These are phyloP conservation scores for Neomorphus geoffroyi DNA, from an alignment of 2,797 vertebrate genomes.

Conservation along the genomic window DNA sequence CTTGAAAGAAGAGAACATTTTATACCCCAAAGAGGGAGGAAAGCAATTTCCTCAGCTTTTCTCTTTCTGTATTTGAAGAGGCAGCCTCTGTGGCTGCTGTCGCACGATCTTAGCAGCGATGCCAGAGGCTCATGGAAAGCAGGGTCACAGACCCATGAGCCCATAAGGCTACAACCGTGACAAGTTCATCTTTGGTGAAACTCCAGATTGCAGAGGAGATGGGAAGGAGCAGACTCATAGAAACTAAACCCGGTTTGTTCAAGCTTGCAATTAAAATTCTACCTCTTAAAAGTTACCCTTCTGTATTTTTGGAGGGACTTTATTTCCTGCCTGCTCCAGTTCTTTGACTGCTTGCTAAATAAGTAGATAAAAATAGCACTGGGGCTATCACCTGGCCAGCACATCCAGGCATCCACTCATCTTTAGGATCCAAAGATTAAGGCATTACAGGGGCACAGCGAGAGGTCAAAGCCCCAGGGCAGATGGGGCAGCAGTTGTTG, in stretches of 20 bases:
- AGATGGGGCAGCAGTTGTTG: not conserved
- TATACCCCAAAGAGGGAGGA: constrained; percentile 42
- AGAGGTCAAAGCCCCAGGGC: not conserved
- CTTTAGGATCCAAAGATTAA: not conserved
- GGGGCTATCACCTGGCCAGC: not conserved
- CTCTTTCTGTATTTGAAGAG: constrained; percentile 4
- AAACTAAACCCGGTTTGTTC: not conserved
- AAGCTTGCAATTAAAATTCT: constrained; percentile 9
- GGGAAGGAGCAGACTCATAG: not conserved
- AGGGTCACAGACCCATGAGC: not conserved
- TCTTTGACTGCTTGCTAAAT: constrained; percentile 17
- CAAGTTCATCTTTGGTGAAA: not conserved
- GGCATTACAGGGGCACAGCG: not conserved
- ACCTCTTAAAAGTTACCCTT: not conserved
- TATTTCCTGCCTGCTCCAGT: constrained; percentile 20
- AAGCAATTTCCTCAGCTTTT: constrained; percentile 40
- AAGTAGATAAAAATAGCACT: constrained; percentile 1
- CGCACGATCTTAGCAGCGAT: not conserved
- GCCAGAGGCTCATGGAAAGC: not conserved
- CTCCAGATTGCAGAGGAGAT: not conserved
- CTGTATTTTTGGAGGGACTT: constrained; percentile 8
- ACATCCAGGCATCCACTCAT: not conserved
- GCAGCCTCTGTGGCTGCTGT: not conserved
- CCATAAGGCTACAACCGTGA: not conserved
- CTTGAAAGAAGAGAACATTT: constrained; percentile 50